Base-by-base conservation (phyloP, 2,797 vertebrate genomes). In the Gadopsis bispinosus region DNA sequence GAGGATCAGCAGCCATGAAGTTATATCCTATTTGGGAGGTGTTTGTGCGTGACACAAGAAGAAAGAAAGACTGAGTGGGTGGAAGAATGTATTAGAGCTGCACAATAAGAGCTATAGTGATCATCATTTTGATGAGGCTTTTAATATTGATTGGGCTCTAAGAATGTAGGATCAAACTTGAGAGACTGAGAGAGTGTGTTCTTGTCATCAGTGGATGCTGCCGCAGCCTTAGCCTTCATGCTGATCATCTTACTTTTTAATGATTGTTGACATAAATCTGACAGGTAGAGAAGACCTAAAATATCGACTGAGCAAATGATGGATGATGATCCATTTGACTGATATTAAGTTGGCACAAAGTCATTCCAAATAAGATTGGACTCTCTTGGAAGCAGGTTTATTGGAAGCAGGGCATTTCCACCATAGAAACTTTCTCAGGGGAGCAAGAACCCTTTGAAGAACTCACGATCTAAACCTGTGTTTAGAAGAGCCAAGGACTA, bases 1-100 rank as follows among this genome's bases (percentile, higher is more conserved):
- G 69, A 60, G 71, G 58, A 86, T 75, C 79, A 70, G 83, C 78
- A 69, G 70, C 71, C 73, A 48, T 68, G 45, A 80, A 79, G 73
- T 77, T 79, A 62, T 50, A 73, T 73, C 82, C 72, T 75, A 63
- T 69, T 85, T 69, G 78, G 82, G 72, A 77, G 73, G 50, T 58
- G 73, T 83, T 83, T 81, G 72, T 79, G 77, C 13, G 35, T 10
- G 31, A 83, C 55, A 68, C 26, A n/a, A 64, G 56, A 69, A 54
- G 48, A 79, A 61, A 62, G 22, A n/a, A 69, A 77, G 22, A 78
- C 20, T 48, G 73, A 79, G 75, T 69, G 69, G 77, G 80, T 78
- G 73, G 59, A 59, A 62, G 54, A 83, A 72, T 62, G 72, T 75
- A 48, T 68, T 76, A 63, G 45, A 76, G 73, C 64, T 48, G 83